These are phyloP conservation scores for Oeneis ivallda DNA, from an alignment of 2,888 invertebrate genomes.

Conservation along the genomic window DNA sequence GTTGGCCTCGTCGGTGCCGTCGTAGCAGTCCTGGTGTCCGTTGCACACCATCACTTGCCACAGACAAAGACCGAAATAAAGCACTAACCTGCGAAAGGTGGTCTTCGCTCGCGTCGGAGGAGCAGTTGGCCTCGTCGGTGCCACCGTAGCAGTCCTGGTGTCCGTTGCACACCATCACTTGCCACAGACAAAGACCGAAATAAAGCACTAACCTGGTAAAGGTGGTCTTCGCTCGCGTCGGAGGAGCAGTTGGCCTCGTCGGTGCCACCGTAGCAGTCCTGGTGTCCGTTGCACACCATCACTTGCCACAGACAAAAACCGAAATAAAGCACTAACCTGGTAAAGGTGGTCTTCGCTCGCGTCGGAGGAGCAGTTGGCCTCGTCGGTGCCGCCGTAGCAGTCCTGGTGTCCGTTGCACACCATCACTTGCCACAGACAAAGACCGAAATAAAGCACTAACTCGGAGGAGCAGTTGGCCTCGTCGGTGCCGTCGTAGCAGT, in stretches of 20 bases:
- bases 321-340: constrained; percentile 43
- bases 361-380: constrained; percentile 82
- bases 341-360: constrained; percentile 49
- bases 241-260: constrained; percentile 86
- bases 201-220: constrained; percentile 43
- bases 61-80: constrained; percentile 77
- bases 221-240: constrained; percentile 53
- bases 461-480: constrained; percentile 87
- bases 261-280: constrained; percentile 87
- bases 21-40: constrained; percentile 85
- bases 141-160: constrained; percentile 87
- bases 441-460: constrained; percentile 46
- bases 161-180: constrained; percentile 84
- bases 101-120: constrained; percentile 55
- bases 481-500: constrained; percentile 89
- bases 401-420: constrained; percentile 86
- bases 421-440: constrained; percentile 82
- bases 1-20: constrained; percentile 87
- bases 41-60: constrained; percentile 84
- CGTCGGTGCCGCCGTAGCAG: constrained; percentile 89
- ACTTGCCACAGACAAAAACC: constrained; percentile 84
- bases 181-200: constrained; percentile 82
- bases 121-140: constrained; percentile 87
- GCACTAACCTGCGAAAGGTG: constrained; percentile 44
- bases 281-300: constrained; percentile 84